phyloP scores from a whole-genome alignment of 1,140 invertebrate species.

The Hesperophylax magnus region DNA sequence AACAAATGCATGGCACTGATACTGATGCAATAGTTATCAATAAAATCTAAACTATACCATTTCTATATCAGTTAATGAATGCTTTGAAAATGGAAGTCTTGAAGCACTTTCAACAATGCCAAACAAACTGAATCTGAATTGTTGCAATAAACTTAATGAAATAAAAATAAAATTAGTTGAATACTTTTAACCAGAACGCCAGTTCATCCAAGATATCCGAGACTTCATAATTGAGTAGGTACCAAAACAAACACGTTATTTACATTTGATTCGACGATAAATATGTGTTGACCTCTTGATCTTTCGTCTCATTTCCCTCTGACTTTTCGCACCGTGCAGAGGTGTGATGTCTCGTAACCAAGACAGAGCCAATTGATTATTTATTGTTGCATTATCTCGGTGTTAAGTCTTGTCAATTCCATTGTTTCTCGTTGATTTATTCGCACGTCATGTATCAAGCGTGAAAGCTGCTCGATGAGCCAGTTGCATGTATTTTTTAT shows the following conservation, averaged over 20 bases:
- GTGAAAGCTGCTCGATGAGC: neutral
- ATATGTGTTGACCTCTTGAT: conserved; percentile 1
- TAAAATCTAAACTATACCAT: no score
- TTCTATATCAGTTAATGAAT: no score
- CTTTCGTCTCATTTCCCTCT: conserved; percentile 7
- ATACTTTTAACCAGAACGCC: neutral
- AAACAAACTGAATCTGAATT: no score
- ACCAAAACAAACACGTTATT: conserved; percentile 16
- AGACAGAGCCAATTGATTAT: conserved; percentile 1
- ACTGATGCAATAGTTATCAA: no score
- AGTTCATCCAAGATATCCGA: neutral
- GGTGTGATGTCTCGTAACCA: neutral
- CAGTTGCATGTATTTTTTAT: neutral
- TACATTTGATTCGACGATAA: conserved; percentile 8
- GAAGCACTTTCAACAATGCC: no score
- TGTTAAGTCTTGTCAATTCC: neutral
- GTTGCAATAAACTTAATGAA: no score
- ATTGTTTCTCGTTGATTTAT: conserved; percentile 8
- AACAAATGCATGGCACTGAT: no score
- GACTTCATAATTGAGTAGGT: neutral
- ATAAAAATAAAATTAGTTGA: neutral
- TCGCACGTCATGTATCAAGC: neutral
- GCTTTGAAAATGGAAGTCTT: no score
- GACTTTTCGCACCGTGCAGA: conserved; percentile 4
- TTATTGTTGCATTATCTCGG: conserved; percentile 5